These are phyloP conservation scores for Conistra vaccinii DNA, from an alignment of 2,888 invertebrate species.

Conservation along the genomic window DNA sequence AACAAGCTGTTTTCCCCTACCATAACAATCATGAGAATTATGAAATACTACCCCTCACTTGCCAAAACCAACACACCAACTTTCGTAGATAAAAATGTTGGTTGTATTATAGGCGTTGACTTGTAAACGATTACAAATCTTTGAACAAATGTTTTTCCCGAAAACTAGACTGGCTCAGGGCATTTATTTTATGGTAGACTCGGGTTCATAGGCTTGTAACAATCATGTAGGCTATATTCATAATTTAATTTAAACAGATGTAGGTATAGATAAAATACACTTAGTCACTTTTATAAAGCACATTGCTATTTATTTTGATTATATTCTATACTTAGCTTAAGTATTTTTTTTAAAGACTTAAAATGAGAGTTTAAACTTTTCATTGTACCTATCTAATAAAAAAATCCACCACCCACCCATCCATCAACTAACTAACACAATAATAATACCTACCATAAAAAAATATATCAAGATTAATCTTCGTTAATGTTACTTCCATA, in stretches of 20 bases:
- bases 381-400: too few species aligned
- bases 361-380: background rate
- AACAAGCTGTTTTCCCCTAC: slow-evolving; percentile 59
- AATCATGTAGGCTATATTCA: background rate
- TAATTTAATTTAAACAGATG: background rate
- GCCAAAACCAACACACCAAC: slow-evolving; percentile 12
- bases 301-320: background rate
- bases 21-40: slow-evolving; percentile 59
- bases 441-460: background rate
- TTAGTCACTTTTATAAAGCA: background rate
- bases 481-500: slow-evolving; percentile 6
- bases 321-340: background rate
- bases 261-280: too few species aligned
- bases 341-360: background rate
- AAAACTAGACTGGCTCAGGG: background rate
- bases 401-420: slow-evolving; percentile 1
- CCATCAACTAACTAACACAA: slow-evolving; percentile 20
- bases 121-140: slow-evolving; percentile 17
- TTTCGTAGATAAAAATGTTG: slow-evolving; percentile 2
- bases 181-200: background rate
- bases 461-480: slow-evolving; percentile 16
- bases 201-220: background rate
- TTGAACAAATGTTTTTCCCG: slow-evolving; percentile 16
- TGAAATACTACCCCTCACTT: slow-evolving; percentile 51
- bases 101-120: background rate